Percentiles rank a stretch among this genome's conserved stretches.
These are phyloP conservation scores for Drosophila ercepeae DNA, from an alignment of 1,140 invertebrate species.

Conservation along the genomic window DNA sequence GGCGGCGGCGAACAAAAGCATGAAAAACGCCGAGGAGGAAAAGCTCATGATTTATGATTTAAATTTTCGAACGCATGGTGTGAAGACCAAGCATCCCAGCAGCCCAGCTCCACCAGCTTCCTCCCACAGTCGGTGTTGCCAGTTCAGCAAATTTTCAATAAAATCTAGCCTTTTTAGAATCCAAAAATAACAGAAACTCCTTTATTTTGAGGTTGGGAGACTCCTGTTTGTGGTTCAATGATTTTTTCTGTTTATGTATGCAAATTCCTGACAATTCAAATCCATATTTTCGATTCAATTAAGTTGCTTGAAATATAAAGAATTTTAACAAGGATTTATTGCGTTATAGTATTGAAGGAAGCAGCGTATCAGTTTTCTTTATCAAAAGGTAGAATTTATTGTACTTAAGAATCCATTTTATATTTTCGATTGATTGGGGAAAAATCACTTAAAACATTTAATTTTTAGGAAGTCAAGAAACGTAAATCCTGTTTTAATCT, in stretches of 20 bases:
- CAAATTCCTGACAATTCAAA: not conserved
- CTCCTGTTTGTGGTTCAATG: conserved; percentile 6
- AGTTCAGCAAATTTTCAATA: conserved; percentile 19
- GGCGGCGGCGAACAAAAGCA: conserved; percentile 36
- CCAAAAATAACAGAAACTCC: not conserved
- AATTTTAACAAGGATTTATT: too few species aligned
- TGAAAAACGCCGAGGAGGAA: conserved; percentile 72
- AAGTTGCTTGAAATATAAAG: too few species aligned
- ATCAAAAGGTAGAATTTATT: too few species aligned
- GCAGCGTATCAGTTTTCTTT: too few species aligned
- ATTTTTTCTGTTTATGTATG: conserved; percentile 9
- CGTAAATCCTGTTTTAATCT: too few species aligned
- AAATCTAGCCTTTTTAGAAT: conserved; percentile 4
- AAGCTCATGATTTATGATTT: conserved; percentile 83
- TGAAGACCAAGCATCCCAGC: conserved; percentile 56
- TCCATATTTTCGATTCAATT: not conserved
- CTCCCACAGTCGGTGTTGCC: conserved; percentile 24
- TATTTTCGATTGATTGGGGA: too few species aligned
- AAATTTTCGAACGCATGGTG: conserved; percentile 72
- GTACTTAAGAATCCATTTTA: too few species aligned
- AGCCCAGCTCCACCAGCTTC: conserved; percentile 20
- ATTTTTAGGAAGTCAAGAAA: too few species aligned
- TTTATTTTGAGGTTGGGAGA: not conserved
- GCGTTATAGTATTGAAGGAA: too few species aligned
- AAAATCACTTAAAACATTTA: too few species aligned